Percentiles rank a stretch among this genome's conserved stretches.
phyloP scores from a whole-genome alignment of 2,888 invertebrate species.

The Temnothorax rugatulus region DNA sequence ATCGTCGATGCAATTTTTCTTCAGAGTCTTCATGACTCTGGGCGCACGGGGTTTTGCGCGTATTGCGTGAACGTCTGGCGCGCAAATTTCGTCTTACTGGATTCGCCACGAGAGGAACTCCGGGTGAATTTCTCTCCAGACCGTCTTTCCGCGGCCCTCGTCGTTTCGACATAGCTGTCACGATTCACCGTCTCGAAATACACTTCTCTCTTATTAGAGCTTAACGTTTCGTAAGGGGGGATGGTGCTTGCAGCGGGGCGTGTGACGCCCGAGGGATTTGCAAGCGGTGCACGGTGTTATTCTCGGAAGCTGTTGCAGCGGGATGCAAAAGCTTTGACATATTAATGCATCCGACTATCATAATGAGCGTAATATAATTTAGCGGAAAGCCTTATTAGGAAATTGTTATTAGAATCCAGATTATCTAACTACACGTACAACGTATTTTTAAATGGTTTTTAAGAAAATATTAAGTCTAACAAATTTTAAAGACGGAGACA shows the following conservation, averaged over 20 bases:
- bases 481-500: neutral
- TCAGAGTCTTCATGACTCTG: neutral
- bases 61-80: slow-evolving; percentile 24
- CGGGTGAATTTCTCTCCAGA: slow-evolving; percentile 27
- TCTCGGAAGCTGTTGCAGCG: slow-evolving; percentile 44
- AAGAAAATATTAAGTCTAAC: neutral
- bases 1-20: slow-evolving; percentile 50
- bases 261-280: slow-evolving; percentile 48
- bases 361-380: slow-evolving; percentile 34
- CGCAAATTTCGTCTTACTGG: slow-evolving; percentile 36
- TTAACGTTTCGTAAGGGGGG: slow-evolving; percentile 50
- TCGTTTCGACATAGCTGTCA: slow-evolving; percentile 48
- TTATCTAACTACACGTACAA: neutral
- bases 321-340: slow-evolving; percentile 44
- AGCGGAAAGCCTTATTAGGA: slow-evolving; percentile 1
- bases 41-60: slow-evolving; percentile 4
- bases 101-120: slow-evolving; percentile 38
- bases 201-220: slow-evolving; percentile 51
- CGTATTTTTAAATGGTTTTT: neutral
- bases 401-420: neutral
- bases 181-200: slow-evolving; percentile 51
- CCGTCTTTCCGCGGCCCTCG: slow-evolving; percentile 38
- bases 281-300: slow-evolving; percentile 34
- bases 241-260: slow-evolving; percentile 41
- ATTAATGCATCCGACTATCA: slow-evolving; percentile 38